phyloP scores from a whole-genome alignment of 92 coral and sea anemone genomes.

The Porites lobata region DNA sequence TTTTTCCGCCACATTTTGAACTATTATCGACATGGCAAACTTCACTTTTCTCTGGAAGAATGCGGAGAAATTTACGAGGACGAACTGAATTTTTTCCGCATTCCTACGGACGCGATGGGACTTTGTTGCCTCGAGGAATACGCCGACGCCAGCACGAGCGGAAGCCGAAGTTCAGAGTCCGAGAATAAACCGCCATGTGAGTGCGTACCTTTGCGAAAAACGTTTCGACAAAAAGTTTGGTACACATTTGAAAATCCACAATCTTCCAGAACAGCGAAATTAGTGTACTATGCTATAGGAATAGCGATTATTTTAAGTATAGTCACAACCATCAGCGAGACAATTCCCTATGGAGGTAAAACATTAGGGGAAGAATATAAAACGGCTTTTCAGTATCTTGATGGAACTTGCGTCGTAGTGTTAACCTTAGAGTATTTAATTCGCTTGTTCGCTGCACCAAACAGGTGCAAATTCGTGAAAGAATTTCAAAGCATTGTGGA shows the following conservation, averaged over 20 bases:
- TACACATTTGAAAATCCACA: conserved; percentile 86
- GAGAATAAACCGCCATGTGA: conserved; percentile 47
- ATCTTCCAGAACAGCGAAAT: conserved; percentile 70
- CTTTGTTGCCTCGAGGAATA: conserved; percentile 93
- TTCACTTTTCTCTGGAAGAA: conserved; percentile 91
- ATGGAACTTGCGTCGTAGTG: conserved; percentile 88
- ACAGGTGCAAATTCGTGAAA: conserved; percentile 82
- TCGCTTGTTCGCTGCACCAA: conserved; percentile 87
- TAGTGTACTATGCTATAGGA: conserved; percentile 73
- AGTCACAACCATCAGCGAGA: conserved; percentile 85
- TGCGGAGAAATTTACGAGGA: conserved; percentile 89
- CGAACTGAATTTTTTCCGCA: conserved; percentile 86
- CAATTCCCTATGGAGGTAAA: conserved; percentile 81
- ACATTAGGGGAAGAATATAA: conserved; percentile 83
- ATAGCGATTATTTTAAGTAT: conserved; percentile 88
- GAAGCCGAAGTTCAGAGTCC: conserved; percentile 13
- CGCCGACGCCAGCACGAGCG: conserved; percentile 64
- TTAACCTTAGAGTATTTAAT: conserved; percentile 88
- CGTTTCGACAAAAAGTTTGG: conserved; percentile 81
- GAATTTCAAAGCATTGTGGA: conserved; percentile 90
- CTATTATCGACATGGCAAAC: conserved; percentile 89
- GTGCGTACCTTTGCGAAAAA: conserved; percentile 53
- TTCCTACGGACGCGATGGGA: conserved; percentile 82
- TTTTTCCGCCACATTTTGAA: conserved; percentile 94
- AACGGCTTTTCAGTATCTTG: conserved; percentile 71